Evolutionary conservation across 2,888 invertebrate genomes (phyloP).

Genomic region (Aelia acuminata): DNA sequence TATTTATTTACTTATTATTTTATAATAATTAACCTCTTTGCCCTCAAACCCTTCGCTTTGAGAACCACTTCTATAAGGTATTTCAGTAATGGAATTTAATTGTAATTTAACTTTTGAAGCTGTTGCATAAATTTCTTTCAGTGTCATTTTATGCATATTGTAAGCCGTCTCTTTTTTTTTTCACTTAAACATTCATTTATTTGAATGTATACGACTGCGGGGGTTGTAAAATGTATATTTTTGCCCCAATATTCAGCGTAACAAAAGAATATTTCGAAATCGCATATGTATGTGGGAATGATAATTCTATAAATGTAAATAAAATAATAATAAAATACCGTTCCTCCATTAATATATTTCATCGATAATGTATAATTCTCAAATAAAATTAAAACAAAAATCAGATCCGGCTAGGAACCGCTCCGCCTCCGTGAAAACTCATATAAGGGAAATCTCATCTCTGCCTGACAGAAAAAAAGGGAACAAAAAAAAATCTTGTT

Average conservation of each 20-base stretch:
- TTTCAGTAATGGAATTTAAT: no score
- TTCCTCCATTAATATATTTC: not conserved
- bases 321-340: not conserved
- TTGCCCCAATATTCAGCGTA: not conserved
- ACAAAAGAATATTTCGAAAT: not conserved
- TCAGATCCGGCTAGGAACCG: not conserved
- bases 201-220: not conserved
- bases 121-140: no score
- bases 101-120: no score
- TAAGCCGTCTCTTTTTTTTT: no score
- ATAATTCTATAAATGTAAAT: not conserved
- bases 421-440: conserved; percentile 42
- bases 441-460: conserved; percentile 9
- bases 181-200: not conserved
- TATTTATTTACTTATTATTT: no score
- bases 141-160: no score
- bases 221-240: not conserved
- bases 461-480: not conserved
- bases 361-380: not conserved
- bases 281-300: not conserved
- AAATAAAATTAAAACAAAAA: not conserved
- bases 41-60: no score
- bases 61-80: no score
- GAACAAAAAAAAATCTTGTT: not conserved
- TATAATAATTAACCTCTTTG: no score